Evolutionary conservation across 2,888 invertebrate genomes (phyloP).

Genomic region (Omphaloscelis lunosa): DNA sequence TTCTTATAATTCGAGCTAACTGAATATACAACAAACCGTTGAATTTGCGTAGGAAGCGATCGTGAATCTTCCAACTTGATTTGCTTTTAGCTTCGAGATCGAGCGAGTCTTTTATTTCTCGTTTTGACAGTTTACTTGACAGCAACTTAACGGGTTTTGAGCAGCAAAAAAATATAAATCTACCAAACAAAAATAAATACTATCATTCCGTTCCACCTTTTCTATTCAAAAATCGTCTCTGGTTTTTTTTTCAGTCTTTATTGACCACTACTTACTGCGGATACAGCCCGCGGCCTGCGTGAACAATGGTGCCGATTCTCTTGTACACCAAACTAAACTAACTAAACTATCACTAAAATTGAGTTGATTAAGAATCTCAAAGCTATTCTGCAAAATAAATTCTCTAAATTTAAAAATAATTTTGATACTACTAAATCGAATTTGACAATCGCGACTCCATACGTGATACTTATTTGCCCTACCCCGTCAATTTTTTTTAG

Average conservation of each 20-base stretch:
- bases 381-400: no score
- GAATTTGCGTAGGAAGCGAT: constrained; percentile 40
- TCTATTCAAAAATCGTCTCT: not conserved
- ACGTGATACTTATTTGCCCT: no score
- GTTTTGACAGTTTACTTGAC: constrained; percentile 51
- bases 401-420: no score
- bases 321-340: no score
- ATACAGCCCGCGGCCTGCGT: no score
- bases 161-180: not conserved
- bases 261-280: not conserved
- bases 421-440: no score
- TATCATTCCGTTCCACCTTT: not conserved
- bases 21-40: constrained; percentile 30
- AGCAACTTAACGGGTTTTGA: not conserved
- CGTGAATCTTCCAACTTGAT: constrained; percentile 54
- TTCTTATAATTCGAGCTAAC: constrained; percentile 10
- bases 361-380: no score
- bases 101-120: constrained; percentile 23
- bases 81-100: constrained; percentile 31
- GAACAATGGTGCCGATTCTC: no score
- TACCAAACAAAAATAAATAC: constrained; percentile 11
- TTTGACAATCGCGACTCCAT: no score
- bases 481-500: no score
- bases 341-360: no score
- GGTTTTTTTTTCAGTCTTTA: not conserved